Conservation (phyloP, 2,888 invertebrate species). For the Rotaria sp. region DNA sequence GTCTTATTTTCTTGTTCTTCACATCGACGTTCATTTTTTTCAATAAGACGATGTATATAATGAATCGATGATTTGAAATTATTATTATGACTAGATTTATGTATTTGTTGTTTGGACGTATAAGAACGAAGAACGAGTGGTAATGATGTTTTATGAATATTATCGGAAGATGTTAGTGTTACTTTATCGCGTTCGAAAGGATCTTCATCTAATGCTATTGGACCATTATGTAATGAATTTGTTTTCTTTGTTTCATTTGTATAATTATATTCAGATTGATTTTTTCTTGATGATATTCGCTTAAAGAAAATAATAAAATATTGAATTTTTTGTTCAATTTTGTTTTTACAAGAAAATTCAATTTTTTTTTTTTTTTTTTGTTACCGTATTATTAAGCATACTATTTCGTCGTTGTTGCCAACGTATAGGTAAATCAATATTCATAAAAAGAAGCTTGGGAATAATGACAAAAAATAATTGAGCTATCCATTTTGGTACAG, state of each 20-base stretch:
- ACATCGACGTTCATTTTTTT: neutral
- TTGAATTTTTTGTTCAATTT: no score
- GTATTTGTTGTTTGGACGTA: neutral
- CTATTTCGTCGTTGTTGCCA: neutral
- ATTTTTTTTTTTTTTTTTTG: no score
- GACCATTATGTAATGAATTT: neutral
- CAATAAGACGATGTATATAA: neutral
- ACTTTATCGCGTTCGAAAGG: neutral
- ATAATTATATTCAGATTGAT: neutral
- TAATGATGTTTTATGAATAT: neutral
- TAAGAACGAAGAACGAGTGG: neutral
- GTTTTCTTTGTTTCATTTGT: neutral
- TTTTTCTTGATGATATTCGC: no score
- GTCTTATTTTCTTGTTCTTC: neutral
- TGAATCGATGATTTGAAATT: neutral
- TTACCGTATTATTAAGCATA: no score
- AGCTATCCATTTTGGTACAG: constrained; percentile 67
- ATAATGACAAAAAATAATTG: constrained; percentile 62
- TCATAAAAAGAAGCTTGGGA: constrained; percentile 31
- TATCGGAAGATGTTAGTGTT: neutral
- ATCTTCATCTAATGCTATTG: neutral
- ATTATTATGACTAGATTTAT: neutral
- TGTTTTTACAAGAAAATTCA: no score
- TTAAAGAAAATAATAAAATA: no score
- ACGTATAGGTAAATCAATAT: neutral